Percentiles rank a stretch among this genome's conserved stretches.
Evolutionary conservation across 2,113 vertebrate genomes (phyloP).

Genomic region (Bothrops jararaca): DNA sequence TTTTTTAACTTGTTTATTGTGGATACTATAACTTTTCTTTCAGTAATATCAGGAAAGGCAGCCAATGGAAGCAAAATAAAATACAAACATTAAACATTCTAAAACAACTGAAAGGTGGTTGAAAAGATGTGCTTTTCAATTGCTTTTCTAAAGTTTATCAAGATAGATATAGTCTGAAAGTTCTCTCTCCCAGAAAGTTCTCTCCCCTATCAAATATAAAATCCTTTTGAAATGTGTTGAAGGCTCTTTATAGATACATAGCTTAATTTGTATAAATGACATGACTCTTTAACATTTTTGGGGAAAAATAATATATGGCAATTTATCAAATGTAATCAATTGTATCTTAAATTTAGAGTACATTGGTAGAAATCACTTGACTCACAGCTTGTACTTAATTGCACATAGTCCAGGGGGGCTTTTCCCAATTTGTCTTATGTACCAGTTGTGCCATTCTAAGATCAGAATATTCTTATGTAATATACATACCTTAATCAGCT

Average conservation of each 20-base stretch:
- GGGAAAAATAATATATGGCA: not conserved
- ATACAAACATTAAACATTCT: not conserved
- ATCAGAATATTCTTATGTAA: not conserved
- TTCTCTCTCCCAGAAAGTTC: not conserved
- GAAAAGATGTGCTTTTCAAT: not conserved
- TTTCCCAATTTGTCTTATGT: not conserved
- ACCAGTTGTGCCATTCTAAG: not conserved
- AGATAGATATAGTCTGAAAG: not conserved
- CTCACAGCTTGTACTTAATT: not conserved
- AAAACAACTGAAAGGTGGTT: not conserved
- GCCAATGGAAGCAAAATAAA: not conserved
- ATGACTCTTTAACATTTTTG: not conserved
- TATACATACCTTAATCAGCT: not conserved
- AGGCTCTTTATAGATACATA: not conserved
- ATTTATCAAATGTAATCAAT: not conserved
- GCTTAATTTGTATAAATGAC: not conserved
- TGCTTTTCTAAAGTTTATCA: not conserved
- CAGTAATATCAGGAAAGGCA: not conserved
- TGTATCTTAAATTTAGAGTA: not conserved
- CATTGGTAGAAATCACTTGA: not conserved
- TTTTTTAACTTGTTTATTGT: not conserved
- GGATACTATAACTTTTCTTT: not conserved
- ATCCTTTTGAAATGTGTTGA: not conserved
- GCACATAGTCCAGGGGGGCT: not conserved
- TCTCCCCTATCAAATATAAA: not conserved